These are phyloP conservation scores for Ptilodon capucinus DNA, from an alignment of 2,888 invertebrate species.

Conservation along the genomic window DNA sequence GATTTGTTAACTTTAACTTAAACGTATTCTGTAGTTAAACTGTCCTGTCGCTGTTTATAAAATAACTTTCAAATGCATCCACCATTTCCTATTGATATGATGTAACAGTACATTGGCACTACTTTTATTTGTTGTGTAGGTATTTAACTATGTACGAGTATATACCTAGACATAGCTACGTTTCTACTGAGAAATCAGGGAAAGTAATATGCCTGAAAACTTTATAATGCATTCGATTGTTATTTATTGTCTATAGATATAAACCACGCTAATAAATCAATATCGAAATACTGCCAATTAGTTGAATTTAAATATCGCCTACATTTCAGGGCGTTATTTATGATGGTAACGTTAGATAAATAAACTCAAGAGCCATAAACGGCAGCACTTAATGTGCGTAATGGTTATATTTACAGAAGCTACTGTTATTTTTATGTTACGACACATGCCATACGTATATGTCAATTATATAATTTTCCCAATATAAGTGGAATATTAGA, in stretches of 20 bases:
- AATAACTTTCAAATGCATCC: too few species aligned
- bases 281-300: constrained; percentile 35
- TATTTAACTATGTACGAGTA: too few species aligned
- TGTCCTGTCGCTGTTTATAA: too few species aligned
- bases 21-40: too few species aligned
- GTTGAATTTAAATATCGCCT: constrained; percentile 30
- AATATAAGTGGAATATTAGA: constrained; percentile 3
- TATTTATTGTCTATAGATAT: constrained; percentile 14
- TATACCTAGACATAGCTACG: too few species aligned
- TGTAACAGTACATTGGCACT: too few species aligned
- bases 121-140: too few species aligned
- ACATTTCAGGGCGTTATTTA: constrained; percentile 25
- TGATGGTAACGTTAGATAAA: constrained; percentile 18
- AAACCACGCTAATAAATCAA: constrained; percentile 29
- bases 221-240: constrained; percentile 1
- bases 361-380: constrained; percentile 4
- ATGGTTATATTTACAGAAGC: constrained; percentile 5
- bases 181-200: too few species aligned
- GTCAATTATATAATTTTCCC: constrained; percentile 10
- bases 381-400: constrained; percentile 3
- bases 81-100: too few species aligned
- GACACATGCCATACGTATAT: constrained; percentile 1
- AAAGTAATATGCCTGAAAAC: background rate
- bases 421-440: constrained; percentile 11
- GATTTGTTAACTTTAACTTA: too few species aligned